These are phyloP conservation scores for Alca torda DNA, from an alignment of 2,797 vertebrate species.

Conservation along the genomic window DNA sequence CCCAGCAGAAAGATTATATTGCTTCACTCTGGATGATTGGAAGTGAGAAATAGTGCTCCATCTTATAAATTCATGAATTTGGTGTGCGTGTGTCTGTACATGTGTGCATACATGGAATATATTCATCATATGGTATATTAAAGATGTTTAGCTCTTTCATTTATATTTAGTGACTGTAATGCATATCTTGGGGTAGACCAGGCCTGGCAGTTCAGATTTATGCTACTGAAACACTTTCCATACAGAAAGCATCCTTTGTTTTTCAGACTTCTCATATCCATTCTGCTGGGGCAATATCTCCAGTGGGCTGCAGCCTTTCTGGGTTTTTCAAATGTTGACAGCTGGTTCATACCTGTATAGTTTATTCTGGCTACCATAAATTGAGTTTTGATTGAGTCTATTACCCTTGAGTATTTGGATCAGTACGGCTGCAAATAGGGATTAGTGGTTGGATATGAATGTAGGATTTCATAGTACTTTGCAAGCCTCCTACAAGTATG, in stretches of 20 bases:
- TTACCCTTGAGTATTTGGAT: not conserved
- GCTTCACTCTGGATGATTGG: not conserved
- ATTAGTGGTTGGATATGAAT: not conserved
- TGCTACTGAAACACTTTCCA: not conserved
- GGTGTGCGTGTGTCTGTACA: not conserved
- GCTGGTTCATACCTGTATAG: not conserved
- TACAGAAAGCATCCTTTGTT: fast-evolving
- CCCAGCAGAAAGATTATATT: not conserved
- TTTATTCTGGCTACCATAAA: not conserved
- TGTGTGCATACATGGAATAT: not conserved
- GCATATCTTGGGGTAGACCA: not conserved
- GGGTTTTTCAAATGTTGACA: not conserved
- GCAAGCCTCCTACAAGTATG: not conserved
- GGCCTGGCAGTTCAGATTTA: not conserved
- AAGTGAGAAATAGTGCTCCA: not conserved
- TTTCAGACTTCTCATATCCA: not conserved
- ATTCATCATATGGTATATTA: not conserved
- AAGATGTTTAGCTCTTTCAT: not conserved
- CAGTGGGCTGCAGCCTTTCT: not conserved
- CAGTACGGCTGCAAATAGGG: fast-evolving
- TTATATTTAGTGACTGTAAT: not conserved
- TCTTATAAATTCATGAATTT: not conserved
- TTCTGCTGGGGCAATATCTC: not conserved
- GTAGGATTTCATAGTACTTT: not conserved
- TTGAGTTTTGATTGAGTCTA: not conserved